phyloP scores from a whole-genome alignment of 1,140 invertebrate species.

The Papilio glaucus region DNA sequence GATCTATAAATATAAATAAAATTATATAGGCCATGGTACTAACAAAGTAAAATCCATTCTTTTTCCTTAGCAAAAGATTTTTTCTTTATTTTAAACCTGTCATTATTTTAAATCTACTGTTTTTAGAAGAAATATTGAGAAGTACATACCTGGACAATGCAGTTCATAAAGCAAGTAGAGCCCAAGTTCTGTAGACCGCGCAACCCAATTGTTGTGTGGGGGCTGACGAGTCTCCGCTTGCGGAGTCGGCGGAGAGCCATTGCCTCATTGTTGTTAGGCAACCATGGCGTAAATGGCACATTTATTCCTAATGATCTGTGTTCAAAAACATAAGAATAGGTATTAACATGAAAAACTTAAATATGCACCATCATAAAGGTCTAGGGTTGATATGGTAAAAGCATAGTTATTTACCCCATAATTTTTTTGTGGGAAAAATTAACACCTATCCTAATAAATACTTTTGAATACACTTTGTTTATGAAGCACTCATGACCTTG shows the following conservation, averaged over 20 bases:
- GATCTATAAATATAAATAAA: too few species aligned
- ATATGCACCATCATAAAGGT: too few species aligned
- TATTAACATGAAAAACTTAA: not conserved
- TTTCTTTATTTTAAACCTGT: not conserved
- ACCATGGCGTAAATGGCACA: slow-evolving; percentile 90
- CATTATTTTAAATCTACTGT: too few species aligned
- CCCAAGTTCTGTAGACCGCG: slow-evolving; percentile 97
- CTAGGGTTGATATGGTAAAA: too few species aligned
- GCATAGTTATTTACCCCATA: too few species aligned
- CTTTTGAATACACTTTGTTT: too few species aligned
- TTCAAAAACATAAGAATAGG: not conserved
- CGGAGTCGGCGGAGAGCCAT: slow-evolving; percentile 88
- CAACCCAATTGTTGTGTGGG: slow-evolving; percentile 93
- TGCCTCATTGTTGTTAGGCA: slow-evolving; percentile 90
- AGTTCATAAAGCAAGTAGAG: slow-evolving; percentile 99
- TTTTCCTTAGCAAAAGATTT: too few species aligned
- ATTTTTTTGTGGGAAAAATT: too few species aligned
- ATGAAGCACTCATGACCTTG: too few species aligned
- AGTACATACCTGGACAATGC: slow-evolving; percentile 92
- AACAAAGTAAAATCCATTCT: too few species aligned
- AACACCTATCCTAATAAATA: too few species aligned
- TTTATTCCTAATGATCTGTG: slow-evolving; percentile 85
- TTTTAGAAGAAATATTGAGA: not conserved
- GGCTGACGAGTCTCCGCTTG: slow-evolving; percentile 90
- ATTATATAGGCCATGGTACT: too few species aligned